A percentile compares a stretch with the other conserved stretches of the same genome.
Evolutionary conservation across 30 jellyfish, hydroid and myxozoan genomes (phyloP).

Genomic region (Thelohanellus kitauei): DNA sequence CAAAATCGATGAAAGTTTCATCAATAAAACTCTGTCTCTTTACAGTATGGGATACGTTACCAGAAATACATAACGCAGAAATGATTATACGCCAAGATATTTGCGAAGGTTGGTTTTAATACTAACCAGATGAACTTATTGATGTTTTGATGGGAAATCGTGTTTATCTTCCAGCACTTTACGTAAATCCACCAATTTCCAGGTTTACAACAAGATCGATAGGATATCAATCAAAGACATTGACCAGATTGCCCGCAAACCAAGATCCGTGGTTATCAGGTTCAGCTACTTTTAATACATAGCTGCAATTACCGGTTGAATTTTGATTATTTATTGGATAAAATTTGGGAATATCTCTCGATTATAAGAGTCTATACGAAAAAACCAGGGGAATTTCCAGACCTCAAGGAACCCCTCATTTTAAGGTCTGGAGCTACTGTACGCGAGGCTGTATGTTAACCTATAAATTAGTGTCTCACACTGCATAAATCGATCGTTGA

Average conservation of each 20-base stretch:
- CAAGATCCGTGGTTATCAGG: constrained; percentile 68
- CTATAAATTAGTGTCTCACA: constrained; percentile 28
- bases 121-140: constrained; percentile 27
- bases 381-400: constrained; percentile 93
- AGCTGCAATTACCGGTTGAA: constrained; percentile 56
- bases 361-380: constrained; percentile 55
- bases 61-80: constrained; percentile 75
- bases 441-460: constrained; percentile 40
- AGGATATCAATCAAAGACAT: constrained; percentile 75
- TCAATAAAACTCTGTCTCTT: constrained; percentile 40
- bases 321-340: constrained; percentile 33
- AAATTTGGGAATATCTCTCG: constrained; percentile 58
- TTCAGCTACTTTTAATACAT: not conserved
- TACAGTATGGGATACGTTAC: constrained; percentile 31
- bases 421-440: constrained; percentile 73
- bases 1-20: constrained; percentile 29
- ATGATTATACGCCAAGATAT: constrained; percentile 53
- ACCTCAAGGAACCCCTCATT: constrained; percentile 54
- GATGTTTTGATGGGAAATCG: constrained; percentile 81
- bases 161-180: constrained; percentile 52
- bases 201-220: constrained; percentile 78
- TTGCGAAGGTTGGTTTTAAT: constrained; percentile 29
- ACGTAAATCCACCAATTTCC: constrained; percentile 17
- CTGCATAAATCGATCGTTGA: constrained; percentile 50
- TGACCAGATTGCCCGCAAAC: constrained; percentile 63